Base-by-base conservation (phyloP, 1,140 invertebrate genomes). In the Bicyclus anynana region DNA sequence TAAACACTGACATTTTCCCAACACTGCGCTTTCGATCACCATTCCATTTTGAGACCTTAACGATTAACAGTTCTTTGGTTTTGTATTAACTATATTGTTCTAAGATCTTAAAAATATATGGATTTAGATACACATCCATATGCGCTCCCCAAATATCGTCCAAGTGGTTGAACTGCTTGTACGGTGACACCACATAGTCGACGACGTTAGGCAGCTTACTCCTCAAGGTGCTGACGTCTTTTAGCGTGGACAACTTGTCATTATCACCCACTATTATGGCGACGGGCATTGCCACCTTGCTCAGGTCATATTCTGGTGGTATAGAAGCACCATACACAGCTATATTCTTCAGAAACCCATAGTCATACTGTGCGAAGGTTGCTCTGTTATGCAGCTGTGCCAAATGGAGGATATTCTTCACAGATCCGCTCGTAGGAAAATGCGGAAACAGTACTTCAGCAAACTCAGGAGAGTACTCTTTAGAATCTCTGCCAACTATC, bases 341-440 rank as follows among this genome's bases (percentile, higher is more conserved):
- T 9, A 81, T 46, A 71, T 93, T 93, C 27, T 52, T 59, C 0
- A 65, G 46, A 1, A 35, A 52, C 4, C 91, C 91, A 60, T 89
- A 90, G 60, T 93, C 90, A 62, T 77, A 91, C 27, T 37, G 42
- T 0, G 60, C 35, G 42, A 77, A 73, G 2, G 18, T 51, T 10
- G 91, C 89, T 29, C 77, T 89, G 42, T 64, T 49, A 13, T 60
- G 81, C 75, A 89, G 83, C 86, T 91, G 92, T 0, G 79, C 83
- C 48, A 86, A 93, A 72, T 94, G 92, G 14, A 92, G 51, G 0
- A 95, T 56, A 53, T 93, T 94, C 74, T 92, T 91, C 0, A 90
- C 90, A 2, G 94, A 95, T 5, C 56, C 46, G 0, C 64, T 46
- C 1, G 49, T 35, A 1, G 69, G 70, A n/a, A 62, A 66, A 38